Evolutionary conservation across 2,888 invertebrate genomes (phyloP), one percentile per base, ranked within the genome.

Genomic region (Lysandra bellargus): DNA sequence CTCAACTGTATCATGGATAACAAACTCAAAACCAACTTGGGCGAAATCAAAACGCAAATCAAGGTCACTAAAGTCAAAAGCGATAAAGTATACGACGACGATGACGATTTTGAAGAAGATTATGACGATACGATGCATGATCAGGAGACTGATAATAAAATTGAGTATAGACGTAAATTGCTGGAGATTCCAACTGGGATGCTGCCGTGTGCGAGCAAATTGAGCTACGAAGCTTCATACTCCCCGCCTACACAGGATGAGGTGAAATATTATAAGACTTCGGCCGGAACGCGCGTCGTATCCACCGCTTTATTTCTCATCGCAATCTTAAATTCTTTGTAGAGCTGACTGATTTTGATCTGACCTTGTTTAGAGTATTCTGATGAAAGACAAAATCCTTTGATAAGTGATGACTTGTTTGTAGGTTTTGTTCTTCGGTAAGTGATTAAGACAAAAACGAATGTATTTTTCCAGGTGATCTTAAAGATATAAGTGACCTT

Each of bases 1-100:
- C 94, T 97, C 80, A 96, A 95, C 83, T 98, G 97, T 90, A 95
- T 95, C 83, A 94, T 96, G 90, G 96, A 96, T 82, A 87, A 85
- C 3, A 90, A 88, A 82, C 84, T 88, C 6, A 89, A 90, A 85
- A 84, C 84, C 1, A 89, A 88, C 80, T 44, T 88, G 9, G 86
- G 83, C 0, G 83, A 84, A 12, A 82, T 87, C 2, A 92, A 91
- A 86, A 82, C 87, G 2, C 87, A 87, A 81, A 88, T 86, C 49
- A 76, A 76, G 53, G 17, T 76, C 14, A 57, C 76, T 1, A 76
- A 76, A 57, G 81, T 82, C 2, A 84, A 84, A 53, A 85, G 85
- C 0, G 85, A 86, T 17, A 92, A 89, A 81, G 89, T 87, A 72
- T 92, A 92, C 72, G 93, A 93, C 9, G 89, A 90, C 49, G 88